Conservation (phyloP, 2,888 invertebrate genomes). For the Calliopum simillimum region DNA sequence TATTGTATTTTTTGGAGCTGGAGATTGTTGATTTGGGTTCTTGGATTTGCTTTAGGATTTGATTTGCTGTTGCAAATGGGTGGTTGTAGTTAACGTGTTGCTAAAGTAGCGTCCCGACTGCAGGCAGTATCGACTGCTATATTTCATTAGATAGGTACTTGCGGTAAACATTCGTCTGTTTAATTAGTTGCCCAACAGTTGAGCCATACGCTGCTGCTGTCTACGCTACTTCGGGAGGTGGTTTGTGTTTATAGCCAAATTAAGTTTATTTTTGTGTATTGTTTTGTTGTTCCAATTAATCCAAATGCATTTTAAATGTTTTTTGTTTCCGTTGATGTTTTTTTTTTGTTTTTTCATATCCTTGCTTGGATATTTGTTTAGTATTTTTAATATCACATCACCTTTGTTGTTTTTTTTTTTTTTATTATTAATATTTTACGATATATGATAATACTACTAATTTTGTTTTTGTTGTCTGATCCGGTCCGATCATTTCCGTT, state of each 20-base stretch:
- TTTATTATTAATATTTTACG: conserved; percentile 36
- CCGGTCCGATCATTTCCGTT: neutral
- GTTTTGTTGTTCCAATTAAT: conserved; percentile 23
- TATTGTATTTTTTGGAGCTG: neutral
- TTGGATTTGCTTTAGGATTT: neutral
- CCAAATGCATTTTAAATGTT: conserved; percentile 12
- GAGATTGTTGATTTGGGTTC: neutral
- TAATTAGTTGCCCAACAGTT: neutral
- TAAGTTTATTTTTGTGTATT: conserved; percentile 29
- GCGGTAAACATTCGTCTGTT: too few relatives aligned
- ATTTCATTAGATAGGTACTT: too few relatives aligned
- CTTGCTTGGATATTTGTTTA: conserved; percentile 41
- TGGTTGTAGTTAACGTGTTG: neutral
- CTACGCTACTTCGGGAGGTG: conserved; percentile 1
- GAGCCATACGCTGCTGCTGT: neutral
- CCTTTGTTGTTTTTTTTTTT: conserved; percentile 52
- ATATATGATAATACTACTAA: conserved; percentile 32
- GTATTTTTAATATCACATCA: conserved; percentile 58
- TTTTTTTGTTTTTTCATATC: conserved; percentile 30
- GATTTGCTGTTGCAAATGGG: neutral
- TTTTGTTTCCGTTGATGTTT: conserved; percentile 28
- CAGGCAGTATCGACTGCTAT: neutral
- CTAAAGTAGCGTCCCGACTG: neutral
- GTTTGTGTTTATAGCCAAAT: conserved; percentile 13
- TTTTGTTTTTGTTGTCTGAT: conserved; percentile 32